Base-by-base conservation (phyloP, 2,797 vertebrate genomes). In the Miichthys miiuy region DNA sequence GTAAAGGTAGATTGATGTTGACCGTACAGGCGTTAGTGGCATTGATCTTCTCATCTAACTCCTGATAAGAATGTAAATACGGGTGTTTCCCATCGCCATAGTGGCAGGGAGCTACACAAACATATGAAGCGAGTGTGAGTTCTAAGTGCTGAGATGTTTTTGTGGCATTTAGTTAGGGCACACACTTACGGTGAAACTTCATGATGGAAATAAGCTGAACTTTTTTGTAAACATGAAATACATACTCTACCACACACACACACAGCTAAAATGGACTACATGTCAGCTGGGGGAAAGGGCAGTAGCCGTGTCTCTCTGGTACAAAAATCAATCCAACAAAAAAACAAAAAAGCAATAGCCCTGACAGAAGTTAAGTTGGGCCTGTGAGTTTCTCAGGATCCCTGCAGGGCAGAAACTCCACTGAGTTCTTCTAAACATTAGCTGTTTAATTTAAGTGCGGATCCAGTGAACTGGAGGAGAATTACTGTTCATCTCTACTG, bases 371-470 rank as follows among this genome's bases (percentile, higher is more conserved):
- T 90, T 73, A 56, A 81, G 75, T 77, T 67, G 63, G 58, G 60
- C 69, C 75, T 84, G 58, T 30, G 72, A 88, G 77, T 84, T 89
- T 82, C 79, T 77, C 38, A 7, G 71, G 50, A 82, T 87, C 65
- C 77, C 87, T 63, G 52, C 80, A 73, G 84, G 75, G 72, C 75
- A 85, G 50, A 84, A 73, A 80, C 74, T 88, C 84, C 81, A 63
- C 73, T 13, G 79, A 83, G 83, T 89, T 91, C 84, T 89, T 91
- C 92, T 89, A 88, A 89, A 91, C 90, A 93, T 91, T 88, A 86
- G 87, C 88, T 90, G 77, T 91, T 92, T 93, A 89, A 94, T 91
- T 93, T 77, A 85, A 89, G 83, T 78, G 81, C 72, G 83, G 84
- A 77, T 89, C 85, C 89, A 89, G 77, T 81, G 85, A 90, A 87